A percentile compares a stretch with the other conserved stretches of the same genome.
These are phyloP conservation scores for Oreochromis tanganicae DNA, from an alignment of 2,113 vertebrate genomes.

Conservation along the genomic window DNA sequence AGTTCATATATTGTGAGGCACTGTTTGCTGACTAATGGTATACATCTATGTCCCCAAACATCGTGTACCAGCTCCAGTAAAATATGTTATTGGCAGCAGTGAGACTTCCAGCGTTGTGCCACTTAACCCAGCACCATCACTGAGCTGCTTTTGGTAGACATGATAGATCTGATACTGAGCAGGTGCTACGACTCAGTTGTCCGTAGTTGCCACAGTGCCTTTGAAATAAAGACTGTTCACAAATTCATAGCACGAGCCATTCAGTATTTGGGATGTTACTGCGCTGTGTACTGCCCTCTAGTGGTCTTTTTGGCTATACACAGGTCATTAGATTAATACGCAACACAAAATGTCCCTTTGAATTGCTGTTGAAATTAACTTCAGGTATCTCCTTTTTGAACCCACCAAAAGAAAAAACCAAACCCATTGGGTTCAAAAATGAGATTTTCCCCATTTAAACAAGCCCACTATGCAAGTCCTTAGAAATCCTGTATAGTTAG, in stretches of 20 bases:
- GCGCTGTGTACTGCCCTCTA: neutral
- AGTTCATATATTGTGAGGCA: neutral
- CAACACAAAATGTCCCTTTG: rapidly evolving
- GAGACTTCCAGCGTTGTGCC: neutral
- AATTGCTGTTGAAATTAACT: neutral
- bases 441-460: neutral
- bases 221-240: neutral
- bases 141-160: neutral
- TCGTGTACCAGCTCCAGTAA: neutral
- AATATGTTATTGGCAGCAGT: neutral
- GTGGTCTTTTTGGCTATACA: neutral
- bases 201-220: neutral
- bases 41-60: neutral
- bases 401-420: rapidly evolving
- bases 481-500: neutral
- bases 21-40: neutral
- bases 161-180: neutral
- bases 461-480: neutral
- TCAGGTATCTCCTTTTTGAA: neutral
- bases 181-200: rapidly evolving
- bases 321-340: neutral
- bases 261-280: neutral
- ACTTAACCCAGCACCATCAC: rapidly evolving
- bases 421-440: neutral
- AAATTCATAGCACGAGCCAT: rapidly evolving